These are phyloP conservation scores for Pedicia rivosa DNA, from an alignment of 2,888 invertebrate genomes.

Conservation along the genomic window DNA sequence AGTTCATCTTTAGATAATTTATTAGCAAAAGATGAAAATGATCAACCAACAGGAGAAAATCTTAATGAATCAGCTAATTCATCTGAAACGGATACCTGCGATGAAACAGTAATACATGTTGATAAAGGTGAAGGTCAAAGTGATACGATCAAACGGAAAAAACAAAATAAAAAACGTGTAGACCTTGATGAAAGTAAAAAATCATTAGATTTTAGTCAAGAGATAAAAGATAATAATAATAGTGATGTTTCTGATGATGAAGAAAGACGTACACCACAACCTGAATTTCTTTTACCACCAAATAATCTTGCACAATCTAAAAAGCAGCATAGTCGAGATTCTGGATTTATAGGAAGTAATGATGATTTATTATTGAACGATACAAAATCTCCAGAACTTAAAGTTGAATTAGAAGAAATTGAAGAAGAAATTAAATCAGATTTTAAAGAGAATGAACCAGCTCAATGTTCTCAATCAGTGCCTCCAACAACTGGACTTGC, in stretches of 20 bases:
- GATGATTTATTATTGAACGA: constrained; percentile 60
- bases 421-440: constrained; percentile 41
- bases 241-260: constrained; percentile 43
- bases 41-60: constrained; percentile 23
- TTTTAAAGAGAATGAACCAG: constrained; percentile 21
- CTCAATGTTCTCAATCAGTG: background rate
- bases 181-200: constrained; percentile 33
- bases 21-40: constrained; percentile 45
- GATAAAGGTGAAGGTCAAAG: constrained; percentile 60
- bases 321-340: constrained; percentile 72
- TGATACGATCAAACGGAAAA: constrained; percentile 71
- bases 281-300: constrained; percentile 39
- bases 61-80: constrained; percentile 41
- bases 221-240: constrained; percentile 39
- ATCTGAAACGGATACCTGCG: constrained; percentile 53
- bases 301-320: constrained; percentile 45
- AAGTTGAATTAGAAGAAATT: constrained; percentile 41
- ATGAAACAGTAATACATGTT: constrained; percentile 47
- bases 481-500: constrained; percentile 38
- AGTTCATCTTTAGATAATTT: constrained; percentile 69
- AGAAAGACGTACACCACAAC: constrained; percentile 50
- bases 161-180: constrained; percentile 52
- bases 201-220: constrained; percentile 38
- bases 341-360: constrained; percentile 77
- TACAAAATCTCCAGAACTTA: constrained; percentile 21